Evolutionary conservation across 2,888 invertebrate species (phyloP).

Genomic region (Epinotia brunnichana): DNA sequence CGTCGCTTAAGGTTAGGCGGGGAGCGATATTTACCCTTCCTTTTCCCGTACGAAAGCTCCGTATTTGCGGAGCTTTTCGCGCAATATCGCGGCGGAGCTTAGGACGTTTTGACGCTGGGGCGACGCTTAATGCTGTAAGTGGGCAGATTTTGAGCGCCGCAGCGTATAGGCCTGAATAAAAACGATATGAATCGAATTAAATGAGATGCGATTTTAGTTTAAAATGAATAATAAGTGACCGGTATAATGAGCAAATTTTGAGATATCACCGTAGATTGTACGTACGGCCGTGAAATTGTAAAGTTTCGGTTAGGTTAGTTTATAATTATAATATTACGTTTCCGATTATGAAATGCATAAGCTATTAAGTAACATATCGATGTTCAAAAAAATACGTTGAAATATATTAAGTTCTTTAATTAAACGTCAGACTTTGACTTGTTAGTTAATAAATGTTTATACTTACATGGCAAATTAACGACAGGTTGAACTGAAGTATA

Average conservation of each 20-base stretch:
- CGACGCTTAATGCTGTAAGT: slow-evolving; percentile 78
- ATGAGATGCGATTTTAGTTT: slow-evolving; percentile 44
- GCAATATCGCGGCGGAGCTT: slow-evolving; percentile 56
- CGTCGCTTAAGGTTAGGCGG: slow-evolving; percentile 61
- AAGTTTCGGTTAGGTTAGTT: too few species aligned
- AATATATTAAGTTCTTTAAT: too few species aligned
- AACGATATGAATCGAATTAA: slow-evolving; percentile 64
- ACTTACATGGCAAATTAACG: too few species aligned
- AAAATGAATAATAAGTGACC: not conserved
- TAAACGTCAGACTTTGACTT: too few species aligned
- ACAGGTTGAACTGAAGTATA: too few species aligned
- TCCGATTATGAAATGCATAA: too few species aligned
- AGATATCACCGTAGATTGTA: not conserved
- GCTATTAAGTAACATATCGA: too few species aligned
- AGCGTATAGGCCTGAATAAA: slow-evolving; percentile 81
- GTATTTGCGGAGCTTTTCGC: slow-evolving; percentile 74
- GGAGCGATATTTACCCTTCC: slow-evolving; percentile 70
- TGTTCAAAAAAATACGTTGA: too few species aligned
- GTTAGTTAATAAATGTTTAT: too few species aligned
- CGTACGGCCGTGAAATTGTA: too few species aligned
- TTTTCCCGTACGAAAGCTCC: slow-evolving; percentile 72
- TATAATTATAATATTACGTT: too few species aligned
- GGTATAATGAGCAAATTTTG: not conserved
- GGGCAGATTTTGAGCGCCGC: slow-evolving; percentile 79
- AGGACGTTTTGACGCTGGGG: slow-evolving; percentile 58